Evolutionary conservation across 2,888 invertebrate species (phyloP).

Genomic region (Apamea monoglypha): DNA sequence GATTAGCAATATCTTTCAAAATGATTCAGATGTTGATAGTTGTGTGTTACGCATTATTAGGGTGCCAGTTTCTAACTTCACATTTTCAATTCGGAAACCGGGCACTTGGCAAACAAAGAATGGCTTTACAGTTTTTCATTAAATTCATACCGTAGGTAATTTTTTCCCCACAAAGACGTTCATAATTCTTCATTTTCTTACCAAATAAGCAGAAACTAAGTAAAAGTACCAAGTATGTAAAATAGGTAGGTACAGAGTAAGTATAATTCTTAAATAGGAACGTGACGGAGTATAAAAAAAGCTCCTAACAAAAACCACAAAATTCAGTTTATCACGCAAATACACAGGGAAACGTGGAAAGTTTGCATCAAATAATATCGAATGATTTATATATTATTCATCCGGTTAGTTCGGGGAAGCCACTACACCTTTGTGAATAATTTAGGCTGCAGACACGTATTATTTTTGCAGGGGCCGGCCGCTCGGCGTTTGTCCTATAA

Average conservation of each 20-base stretch:
- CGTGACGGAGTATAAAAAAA: neutral
- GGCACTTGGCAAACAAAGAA: no score
- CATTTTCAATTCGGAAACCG: neutral
- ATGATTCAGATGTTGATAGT: neutral
- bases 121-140: neutral
- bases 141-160: neutral
- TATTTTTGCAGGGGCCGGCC: constrained; percentile 86
- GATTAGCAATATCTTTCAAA: neutral
- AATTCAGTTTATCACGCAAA: constrained; percentile 68
- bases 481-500: constrained; percentile 80
- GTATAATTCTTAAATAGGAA: neutral
- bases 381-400: constrained; percentile 88
- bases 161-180: neutral
- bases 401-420: constrained; percentile 79
- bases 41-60: no score
- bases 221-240: no score
- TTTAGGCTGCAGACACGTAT: constrained; percentile 84
- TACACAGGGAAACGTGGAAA: constrained; percentile 70
- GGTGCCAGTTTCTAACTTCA: neutral
- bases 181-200: neutral
- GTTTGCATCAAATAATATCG: constrained; percentile 82
- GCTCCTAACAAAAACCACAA: constrained; percentile 41
- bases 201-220: no score
- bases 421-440: constrained; percentile 88
- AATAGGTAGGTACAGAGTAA: neutral